Evolutionary conservation across 2,113 vertebrate genomes (phyloP).

Genomic region (Corydoras maculifer): DNA sequence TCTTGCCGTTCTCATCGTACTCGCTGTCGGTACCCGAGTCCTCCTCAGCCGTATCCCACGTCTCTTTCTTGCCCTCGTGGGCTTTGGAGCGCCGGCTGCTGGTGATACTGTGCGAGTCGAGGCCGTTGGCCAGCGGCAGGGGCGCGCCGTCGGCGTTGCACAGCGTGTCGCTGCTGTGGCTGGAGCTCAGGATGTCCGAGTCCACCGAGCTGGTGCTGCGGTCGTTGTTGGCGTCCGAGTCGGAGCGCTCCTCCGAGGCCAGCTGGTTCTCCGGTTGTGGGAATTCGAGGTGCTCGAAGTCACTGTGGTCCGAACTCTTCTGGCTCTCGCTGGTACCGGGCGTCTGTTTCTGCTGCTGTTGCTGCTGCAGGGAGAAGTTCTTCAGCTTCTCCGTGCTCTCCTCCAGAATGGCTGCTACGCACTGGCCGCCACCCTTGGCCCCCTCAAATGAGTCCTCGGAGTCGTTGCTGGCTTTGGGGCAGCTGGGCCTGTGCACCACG

Average conservation of each 20-base stretch:
- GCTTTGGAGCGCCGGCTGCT: constrained; percentile 96
- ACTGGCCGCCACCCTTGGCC: constrained; percentile 76
- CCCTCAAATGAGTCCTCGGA: constrained; percentile 73
- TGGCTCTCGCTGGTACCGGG: constrained; percentile 90
- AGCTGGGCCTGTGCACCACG: constrained; percentile 71
- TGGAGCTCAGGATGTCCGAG: constrained; percentile 97
- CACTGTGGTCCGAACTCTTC: constrained; percentile 90
- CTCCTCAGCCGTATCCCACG: constrained; percentile 95
- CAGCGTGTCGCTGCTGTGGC: constrained; percentile 94
- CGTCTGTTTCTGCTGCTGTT: constrained; percentile 59
- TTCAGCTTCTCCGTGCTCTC: constrained; percentile 97
- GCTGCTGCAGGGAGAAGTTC: constrained; percentile 81
- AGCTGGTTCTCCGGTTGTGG: constrained; percentile 78
- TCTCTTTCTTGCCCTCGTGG: constrained; percentile 94
- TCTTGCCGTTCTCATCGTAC: constrained; percentile 95
- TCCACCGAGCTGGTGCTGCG: constrained; percentile 97
- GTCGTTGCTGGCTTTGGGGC: constrained; percentile 73
- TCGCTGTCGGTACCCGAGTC: constrained; percentile 97
- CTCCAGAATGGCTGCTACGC: constrained; percentile 90
- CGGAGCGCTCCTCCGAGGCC: constrained; percentile 85
- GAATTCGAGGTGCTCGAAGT: constrained; percentile 92
- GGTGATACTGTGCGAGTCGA: constrained; percentile 95
- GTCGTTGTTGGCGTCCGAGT: constrained; percentile 95
- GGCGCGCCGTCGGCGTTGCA: constrained; percentile 89
- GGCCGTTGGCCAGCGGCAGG: constrained; percentile 86